Percentiles rank a stretch among this genome's conserved stretches.
Conservation (phyloP, 2,113 vertebrate species). For the Eptesicus fuscus region DNA sequence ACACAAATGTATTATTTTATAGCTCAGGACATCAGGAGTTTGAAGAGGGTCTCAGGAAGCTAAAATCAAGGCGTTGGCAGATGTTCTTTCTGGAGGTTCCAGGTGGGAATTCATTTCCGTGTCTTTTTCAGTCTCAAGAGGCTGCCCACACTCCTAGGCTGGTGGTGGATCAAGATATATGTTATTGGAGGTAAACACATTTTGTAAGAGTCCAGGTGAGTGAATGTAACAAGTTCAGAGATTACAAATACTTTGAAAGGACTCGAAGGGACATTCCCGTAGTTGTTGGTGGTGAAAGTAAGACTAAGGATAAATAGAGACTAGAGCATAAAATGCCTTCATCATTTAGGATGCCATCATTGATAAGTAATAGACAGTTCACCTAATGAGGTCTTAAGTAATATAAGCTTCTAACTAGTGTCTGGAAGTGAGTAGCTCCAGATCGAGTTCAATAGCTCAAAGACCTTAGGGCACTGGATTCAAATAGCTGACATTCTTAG, state of each 20-base stretch:
- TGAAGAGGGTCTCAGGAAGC: background rate
- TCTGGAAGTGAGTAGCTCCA: background rate
- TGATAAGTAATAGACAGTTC: background rate
- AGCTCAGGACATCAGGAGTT: background rate
- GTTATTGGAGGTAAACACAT: background rate
- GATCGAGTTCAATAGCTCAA: background rate
- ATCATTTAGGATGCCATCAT: background rate
- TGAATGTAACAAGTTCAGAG: background rate
- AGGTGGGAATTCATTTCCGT: fast-evolving
- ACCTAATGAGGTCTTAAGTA: background rate
- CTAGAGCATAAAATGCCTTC: background rate
- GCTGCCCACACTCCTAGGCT: too few relatives aligned
- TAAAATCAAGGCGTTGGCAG: background rate
- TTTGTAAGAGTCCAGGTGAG: background rate
- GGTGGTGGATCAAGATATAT: background rate
- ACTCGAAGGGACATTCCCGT: background rate
- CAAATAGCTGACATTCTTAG: background rate
- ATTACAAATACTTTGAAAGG: background rate
- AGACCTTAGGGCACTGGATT: background rate
- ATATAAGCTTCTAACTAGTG: background rate
- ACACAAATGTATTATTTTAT: background rate
- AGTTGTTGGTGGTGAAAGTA: background rate
- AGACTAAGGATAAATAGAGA: background rate
- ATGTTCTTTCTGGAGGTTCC: background rate
- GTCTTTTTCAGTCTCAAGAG: background rate